Evolutionary conservation across 2,113 vertebrate genomes (phyloP), one percentile per base, ranked within the genome.

Genomic region (Excalfactoria chinensis): DNA sequence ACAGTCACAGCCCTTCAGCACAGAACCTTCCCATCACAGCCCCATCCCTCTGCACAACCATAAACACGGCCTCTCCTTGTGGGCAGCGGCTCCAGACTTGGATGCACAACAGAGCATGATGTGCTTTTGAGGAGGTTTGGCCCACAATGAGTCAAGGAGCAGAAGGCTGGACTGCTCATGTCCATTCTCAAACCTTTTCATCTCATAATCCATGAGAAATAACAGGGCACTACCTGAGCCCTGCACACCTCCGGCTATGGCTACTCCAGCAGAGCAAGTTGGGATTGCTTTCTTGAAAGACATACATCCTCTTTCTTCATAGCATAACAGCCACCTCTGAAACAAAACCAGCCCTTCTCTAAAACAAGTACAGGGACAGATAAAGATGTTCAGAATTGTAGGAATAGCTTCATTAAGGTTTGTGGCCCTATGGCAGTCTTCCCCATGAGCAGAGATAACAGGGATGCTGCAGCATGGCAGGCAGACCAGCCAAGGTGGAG

Each of bases 341-440:
- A 60, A 68, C 16, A 30, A 88, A 86, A 56, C 23, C 21, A 64
- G 26, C 18, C 22, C 40, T 18, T 64, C 86, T 81, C 43, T 43
- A 19, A 68, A 75, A 34, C 20, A 64, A 34, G 14, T 3, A 5
- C 12, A 62, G 14, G 11, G 14, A 60, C 40, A 22, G 25, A 25
- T 62, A 37, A 2, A 53, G 59, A 20, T 4, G 5, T 10, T 43
- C 48, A 30, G 30, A 88, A 59, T 6, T 0, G 0, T 20, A 14
- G 0, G 2, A 84, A 22, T 0, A 1, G 22, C 66, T 88, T 80
- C 25, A 30, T 41, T 30, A 44, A 59, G 17, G 35, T 72, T 53
- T 49, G 19, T 7, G 10, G 13, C 30, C n/a, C 34, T 22, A 0
- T 1, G 11, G 43, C 15, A 78, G 8, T 17, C 32, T 37, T 79